Percentiles rank a stretch among this genome's conserved stretches.
These are phyloP conservation scores for Stramonita haemastoma DNA, from an alignment of 2,888 invertebrate genomes.

Conservation along the genomic window DNA sequence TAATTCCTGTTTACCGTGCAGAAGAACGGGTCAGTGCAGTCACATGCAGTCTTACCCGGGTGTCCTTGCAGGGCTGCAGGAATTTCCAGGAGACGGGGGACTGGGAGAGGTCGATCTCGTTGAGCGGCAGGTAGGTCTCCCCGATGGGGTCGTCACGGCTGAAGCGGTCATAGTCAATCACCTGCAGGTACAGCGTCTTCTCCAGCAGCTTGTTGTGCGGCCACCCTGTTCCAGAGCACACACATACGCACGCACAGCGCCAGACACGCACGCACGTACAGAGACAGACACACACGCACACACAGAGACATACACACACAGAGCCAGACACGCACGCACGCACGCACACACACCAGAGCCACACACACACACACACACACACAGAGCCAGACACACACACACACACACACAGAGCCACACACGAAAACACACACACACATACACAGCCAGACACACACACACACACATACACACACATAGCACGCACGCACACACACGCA, in stretches of 20 bases:
- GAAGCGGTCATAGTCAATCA: slow-evolving; percentile 76
- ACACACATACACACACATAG: slow-evolving; percentile 32
- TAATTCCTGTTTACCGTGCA: slow-evolving; percentile 41
- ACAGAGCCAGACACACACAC: background rate
- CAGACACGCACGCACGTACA: background rate
- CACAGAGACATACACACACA: slow-evolving; percentile 5
- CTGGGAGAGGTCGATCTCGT: slow-evolving; percentile 73
- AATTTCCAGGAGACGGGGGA: slow-evolving; percentile 73
- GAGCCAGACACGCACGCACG: slow-evolving; percentile 27
- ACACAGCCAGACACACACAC: slow-evolving; percentile 28
- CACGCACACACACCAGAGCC: background rate
- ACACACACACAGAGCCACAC: background rate
- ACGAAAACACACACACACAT: background rate
- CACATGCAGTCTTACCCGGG: slow-evolving; percentile 65
- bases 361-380: background rate
- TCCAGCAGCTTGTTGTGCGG: slow-evolving; percentile 75
- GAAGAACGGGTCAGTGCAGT: too few relatives aligned
- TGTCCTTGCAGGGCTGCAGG: slow-evolving; percentile 76
- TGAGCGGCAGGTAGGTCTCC: slow-evolving; percentile 72
- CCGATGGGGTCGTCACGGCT: slow-evolving; percentile 75
- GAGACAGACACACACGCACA: background rate
- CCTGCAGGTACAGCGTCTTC: slow-evolving; percentile 76
- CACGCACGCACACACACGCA: background rate
- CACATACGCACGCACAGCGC: background rate
- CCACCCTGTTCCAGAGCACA: slow-evolving; percentile 70